Evolutionary conservation across 64 coral and sea anemone genomes (phyloP), one percentile per base, ranked within the genome.

Genomic region (Stichodactyla mertensii): DNA sequence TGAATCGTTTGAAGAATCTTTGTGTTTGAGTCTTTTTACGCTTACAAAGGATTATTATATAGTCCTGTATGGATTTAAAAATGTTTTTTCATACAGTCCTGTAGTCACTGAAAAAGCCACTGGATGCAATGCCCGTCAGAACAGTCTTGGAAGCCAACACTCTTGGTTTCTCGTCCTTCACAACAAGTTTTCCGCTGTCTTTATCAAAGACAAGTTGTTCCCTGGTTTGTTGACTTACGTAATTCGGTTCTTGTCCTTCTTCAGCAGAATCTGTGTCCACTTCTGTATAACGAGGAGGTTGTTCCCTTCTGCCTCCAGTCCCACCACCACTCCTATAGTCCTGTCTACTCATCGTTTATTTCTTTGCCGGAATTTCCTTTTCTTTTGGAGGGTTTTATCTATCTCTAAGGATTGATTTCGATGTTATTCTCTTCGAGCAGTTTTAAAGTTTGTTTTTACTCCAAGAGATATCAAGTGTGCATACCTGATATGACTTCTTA

Each of bases 51-150:
- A 45, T 45, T 45, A 2, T 45, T 45, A 45, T 4, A 45, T 45
- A 45, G 36, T 45, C 36, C 36, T 45, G 36, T 45, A 45, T 1
- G 36, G 36, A 45, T 45, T 45, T 45, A 45, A 45, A 45, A 45
- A 58, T 58, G 14, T 58, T 15, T 58, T 57, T 6, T 24, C 26
- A 28, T 24, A 31, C 24, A 10, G 6, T 74, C 53, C 51, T 20
- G 57, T 59, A 51, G 9, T 5, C 11, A 14, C 14, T 54, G 53
- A 81, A 81, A 52, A 81, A 81, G 6, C 78, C 78, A 81, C 78
- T 81, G 51, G 78, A 53, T 81, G 78, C 78, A 54, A 81, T 81
- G 45, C 78, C 78, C 0, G 78, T 81, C 78, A 81, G 16, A 16
- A 81, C 78, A 54, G 23, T 31, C 20, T 54, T 81, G 4, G 78